These are phyloP conservation scores for Nesogale talazaci DNA, from an alignment of 2,113 vertebrate species.

Conservation along the genomic window DNA sequence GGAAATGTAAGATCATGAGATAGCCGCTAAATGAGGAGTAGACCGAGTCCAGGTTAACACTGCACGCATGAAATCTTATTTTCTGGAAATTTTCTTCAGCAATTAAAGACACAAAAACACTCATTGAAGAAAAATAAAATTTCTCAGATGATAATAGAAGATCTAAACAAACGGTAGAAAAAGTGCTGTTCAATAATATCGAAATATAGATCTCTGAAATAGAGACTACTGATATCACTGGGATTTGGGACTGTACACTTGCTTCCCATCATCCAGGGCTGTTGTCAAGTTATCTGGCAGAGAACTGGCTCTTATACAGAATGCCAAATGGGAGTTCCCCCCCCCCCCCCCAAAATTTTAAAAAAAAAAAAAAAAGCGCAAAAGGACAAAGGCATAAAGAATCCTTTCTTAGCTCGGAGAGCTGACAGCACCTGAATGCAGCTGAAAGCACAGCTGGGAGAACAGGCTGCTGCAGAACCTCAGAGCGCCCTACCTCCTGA, in stretches of 20 bases:
- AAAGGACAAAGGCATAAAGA: conserved; percentile 5
- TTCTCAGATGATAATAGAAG: neutral
- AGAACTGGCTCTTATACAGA: neutral
- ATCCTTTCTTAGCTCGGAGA: neutral
- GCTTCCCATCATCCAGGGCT: conserved; percentile 12
- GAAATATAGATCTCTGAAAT: neutral
- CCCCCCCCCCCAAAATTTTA: neutral
- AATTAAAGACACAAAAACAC: neutral
- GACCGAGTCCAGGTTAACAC: neutral
- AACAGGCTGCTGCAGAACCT: neutral
- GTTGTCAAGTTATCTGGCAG: neutral
- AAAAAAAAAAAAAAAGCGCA: too few relatives aligned
- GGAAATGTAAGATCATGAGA: too few relatives aligned
- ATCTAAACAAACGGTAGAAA: neutral
- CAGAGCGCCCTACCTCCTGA: neutral
- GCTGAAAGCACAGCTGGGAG: neutral
- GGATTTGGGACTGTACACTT: neutral
- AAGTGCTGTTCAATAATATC: too few relatives aligned
- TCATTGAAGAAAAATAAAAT: neutral
- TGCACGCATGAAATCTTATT: neutral
- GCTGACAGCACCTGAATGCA: neutral
- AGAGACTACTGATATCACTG: rapidly evolving
- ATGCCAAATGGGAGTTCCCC: neutral
- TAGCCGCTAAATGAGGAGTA: too few relatives aligned
- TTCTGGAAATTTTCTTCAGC: neutral